phyloP scores from a whole-genome alignment of 2,797 vertebrate genomes.

The Acanthiza pusilla region DNA sequence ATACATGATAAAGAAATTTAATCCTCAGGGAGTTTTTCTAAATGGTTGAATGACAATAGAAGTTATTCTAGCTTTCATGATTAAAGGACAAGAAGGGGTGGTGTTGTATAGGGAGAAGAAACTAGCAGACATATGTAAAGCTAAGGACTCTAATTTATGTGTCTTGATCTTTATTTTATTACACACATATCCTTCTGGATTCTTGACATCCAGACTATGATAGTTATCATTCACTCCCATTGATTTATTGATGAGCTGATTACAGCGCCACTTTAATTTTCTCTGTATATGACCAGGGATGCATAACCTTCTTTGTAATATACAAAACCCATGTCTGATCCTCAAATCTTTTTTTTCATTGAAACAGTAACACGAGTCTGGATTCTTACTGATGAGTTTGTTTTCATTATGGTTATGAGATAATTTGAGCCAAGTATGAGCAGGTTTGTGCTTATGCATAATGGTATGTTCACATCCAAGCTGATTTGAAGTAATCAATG shows the following conservation, averaged over 20 bases:
- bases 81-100: background rate
- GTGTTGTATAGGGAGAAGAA: background rate
- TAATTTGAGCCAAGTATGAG: background rate
- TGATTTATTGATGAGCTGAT: background rate
- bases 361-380: background rate
- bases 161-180: background rate
- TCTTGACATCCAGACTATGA: background rate
- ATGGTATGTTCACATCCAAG: background rate
- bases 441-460: background rate
- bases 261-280: background rate
- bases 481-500: background rate
- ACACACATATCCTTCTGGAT: background rate
- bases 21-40: background rate
- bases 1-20: background rate
- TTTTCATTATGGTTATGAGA: background rate
- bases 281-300: background rate
- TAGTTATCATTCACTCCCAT: background rate
- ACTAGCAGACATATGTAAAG: background rate
- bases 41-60: background rate
- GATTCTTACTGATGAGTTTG: background rate
- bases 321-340: background rate
- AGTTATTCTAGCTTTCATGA: background rate
- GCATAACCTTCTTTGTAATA: background rate
- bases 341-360: background rate
- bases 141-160: background rate